These are phyloP conservation scores for Cyphomyrus discorhynchus DNA, from an alignment of 2,113 vertebrate species.

Conservation along the genomic window DNA sequence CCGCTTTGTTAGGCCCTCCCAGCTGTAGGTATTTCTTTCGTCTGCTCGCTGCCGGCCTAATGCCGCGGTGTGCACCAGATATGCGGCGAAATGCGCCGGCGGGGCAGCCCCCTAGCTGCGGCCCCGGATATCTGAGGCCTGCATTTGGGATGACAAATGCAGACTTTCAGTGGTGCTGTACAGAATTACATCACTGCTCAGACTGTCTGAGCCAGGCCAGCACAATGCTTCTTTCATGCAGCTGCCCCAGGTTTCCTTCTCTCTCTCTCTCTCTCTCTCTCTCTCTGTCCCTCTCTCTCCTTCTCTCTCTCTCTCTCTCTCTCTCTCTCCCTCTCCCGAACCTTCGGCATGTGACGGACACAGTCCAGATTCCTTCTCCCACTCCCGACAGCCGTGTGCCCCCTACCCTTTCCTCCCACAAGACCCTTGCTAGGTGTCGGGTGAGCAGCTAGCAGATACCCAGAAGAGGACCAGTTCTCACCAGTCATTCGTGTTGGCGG, in stretches of 20 bases:
- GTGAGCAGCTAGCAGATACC: neutral
- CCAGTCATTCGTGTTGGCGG: neutral
- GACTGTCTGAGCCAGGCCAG: slow-evolving; percentile 11
- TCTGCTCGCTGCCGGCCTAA: neutral
- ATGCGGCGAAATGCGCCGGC: neutral
- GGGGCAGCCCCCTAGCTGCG: neutral
- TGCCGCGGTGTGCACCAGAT: neutral
- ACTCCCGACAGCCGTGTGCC: neutral
- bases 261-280: slow-evolving; percentile 9
- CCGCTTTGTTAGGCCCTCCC: neutral
- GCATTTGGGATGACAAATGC: slow-evolving; percentile 12
- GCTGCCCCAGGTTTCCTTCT: neutral
- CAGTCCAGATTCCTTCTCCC: neutral
- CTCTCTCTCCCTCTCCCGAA: neutral
- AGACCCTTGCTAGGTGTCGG: neutral
- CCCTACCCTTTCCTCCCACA: neutral
- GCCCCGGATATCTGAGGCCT: neutral
- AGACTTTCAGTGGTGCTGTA: slow-evolving; percentile 9
- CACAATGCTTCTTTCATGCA: slow-evolving; percentile 33
- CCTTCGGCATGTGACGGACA: neutral
- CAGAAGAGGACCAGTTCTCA: neutral
- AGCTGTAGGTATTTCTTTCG: neutral
- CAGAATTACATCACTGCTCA: slow-evolving; percentile 29
- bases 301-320: neutral
- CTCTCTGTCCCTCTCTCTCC: neutral